Percentiles rank a stretch among this genome's conserved stretches.
Conservation (phyloP, 2,888 invertebrate genomes). For the Zhengitettix transpicula region DNA sequence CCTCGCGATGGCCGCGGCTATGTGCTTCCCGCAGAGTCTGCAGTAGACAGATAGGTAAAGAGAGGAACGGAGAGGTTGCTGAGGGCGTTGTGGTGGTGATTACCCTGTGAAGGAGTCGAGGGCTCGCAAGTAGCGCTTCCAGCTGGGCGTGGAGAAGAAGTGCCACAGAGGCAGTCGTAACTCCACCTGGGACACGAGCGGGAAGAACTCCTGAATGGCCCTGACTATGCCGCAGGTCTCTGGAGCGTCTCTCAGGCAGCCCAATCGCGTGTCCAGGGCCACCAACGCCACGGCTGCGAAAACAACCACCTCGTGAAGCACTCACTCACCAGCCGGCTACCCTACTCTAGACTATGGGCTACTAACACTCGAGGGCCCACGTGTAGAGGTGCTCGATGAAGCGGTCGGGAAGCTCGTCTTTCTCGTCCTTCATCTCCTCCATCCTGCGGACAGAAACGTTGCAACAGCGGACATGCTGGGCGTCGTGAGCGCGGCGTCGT, state of each 20-base stretch:
- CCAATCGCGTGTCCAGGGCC: conserved; percentile 63
- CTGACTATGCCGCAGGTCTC: conserved; percentile 47
- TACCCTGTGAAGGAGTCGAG: conserved; percentile 56
- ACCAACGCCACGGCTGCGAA: conserved; percentile 60
- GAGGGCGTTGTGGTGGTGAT: conserved; percentile 17
- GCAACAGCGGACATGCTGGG: no score
- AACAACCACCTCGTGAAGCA: not conserved
- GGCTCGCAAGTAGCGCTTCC: conserved; percentile 51
- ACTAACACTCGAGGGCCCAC: conserved; percentile 72
- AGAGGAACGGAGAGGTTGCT: no score
- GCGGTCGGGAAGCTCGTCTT: conserved; percentile 44
- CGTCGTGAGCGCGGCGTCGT: no score
- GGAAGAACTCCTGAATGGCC: conserved; percentile 60
- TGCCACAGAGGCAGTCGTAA: conserved; percentile 60
- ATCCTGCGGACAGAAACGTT: conserved; percentile 37
- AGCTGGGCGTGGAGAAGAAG: conserved; percentile 49
- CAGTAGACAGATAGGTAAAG: no score
- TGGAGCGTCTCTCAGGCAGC: conserved; percentile 43
- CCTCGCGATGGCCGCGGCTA: conserved; percentile 33
- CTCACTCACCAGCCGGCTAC: no score
- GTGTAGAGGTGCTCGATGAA: conserved; percentile 57
- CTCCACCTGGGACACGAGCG: conserved; percentile 58
- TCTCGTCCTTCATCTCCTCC: conserved; percentile 38
- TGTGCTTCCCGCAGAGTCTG: conserved; percentile 40
- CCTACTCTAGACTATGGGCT: no score